Conservation (phyloP, 1,140 invertebrate genomes). For the Piezodorus guildinii region DNA sequence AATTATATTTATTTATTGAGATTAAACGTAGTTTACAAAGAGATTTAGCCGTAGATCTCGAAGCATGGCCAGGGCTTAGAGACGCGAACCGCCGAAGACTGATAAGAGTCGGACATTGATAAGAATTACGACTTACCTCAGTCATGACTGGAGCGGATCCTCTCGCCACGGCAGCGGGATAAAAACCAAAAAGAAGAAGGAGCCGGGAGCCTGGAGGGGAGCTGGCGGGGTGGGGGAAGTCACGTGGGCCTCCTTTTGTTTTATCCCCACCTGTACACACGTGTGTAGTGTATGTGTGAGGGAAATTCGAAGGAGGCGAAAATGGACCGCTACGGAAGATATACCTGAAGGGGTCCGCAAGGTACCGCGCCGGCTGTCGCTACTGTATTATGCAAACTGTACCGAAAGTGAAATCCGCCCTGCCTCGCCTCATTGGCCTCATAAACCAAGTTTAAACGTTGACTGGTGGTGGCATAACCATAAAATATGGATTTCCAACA, state of each 20-base stretch:
- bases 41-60: too few relatives aligned
- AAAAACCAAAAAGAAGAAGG: slow-evolving; percentile 8
- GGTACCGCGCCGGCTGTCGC: background rate
- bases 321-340: background rate
- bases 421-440: too few relatives aligned
- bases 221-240: background rate
- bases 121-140: slow-evolving; percentile 7
- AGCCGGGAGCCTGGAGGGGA: background rate
- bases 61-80: too few relatives aligned
- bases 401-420: too few relatives aligned
- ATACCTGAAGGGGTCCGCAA: background rate
- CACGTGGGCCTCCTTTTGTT: background rate
- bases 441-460: too few relatives aligned
- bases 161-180: background rate
- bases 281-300: background rate
- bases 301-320: background rate
- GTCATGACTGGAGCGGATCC: background rate
- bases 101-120: background rate
- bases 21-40: too few relatives aligned
- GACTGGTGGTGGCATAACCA: too few relatives aligned
- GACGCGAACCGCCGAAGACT: background rate
- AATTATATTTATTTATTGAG: too few relatives aligned
- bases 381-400: too few relatives aligned
- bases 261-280: background rate
- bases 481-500: too few relatives aligned